Evolutionary conservation across 2,797 vertebrate genomes (phyloP).

Genomic region (Danio kyathit): DNA sequence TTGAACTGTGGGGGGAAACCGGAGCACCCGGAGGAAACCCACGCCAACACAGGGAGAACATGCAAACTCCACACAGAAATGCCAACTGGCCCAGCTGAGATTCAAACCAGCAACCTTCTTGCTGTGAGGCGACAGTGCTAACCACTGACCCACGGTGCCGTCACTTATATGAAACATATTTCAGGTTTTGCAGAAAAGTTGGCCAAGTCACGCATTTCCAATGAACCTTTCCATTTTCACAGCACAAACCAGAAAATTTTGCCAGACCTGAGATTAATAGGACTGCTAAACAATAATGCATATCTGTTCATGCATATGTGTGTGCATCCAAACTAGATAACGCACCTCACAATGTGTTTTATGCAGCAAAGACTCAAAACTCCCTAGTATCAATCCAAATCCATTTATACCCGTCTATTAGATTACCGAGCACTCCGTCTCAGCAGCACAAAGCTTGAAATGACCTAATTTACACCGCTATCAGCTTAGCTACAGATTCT

Average conservation of each 20-base stretch:
- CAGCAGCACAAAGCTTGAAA: conserved; percentile 50
- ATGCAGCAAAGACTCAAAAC: conserved; percentile 40
- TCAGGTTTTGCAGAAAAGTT: too few relatives aligned
- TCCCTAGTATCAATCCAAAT: conserved; percentile 65
- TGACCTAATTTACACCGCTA: conserved; percentile 50
- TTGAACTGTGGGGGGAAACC: too few relatives aligned
- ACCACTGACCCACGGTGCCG: too few relatives aligned
- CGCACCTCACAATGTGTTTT: conserved; percentile 56
- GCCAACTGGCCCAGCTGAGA: too few relatives aligned
- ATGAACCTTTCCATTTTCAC: background rate
- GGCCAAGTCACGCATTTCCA: too few relatives aligned
- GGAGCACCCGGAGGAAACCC: too few relatives aligned
- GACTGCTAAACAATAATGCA: conserved; percentile 59
- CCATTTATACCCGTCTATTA: conserved; percentile 67
- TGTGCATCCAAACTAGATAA: conserved; percentile 49
- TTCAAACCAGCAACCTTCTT: too few relatives aligned
- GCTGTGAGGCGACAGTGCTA: too few relatives aligned
- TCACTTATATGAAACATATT: too few relatives aligned
- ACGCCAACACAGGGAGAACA: too few relatives aligned
- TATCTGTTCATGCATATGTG: conserved; percentile 5
- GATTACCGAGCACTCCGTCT: conserved; percentile 51
- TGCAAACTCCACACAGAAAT: too few relatives aligned
- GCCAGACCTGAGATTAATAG: background rate
- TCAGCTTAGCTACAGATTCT: conserved; percentile 58
- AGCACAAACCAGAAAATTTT: background rate